A percentile compares a stretch with the other conserved stretches of the same genome.
Conservation (phyloP, 2,113 vertebrate genomes). For the Phodopus roborovskii region DNA sequence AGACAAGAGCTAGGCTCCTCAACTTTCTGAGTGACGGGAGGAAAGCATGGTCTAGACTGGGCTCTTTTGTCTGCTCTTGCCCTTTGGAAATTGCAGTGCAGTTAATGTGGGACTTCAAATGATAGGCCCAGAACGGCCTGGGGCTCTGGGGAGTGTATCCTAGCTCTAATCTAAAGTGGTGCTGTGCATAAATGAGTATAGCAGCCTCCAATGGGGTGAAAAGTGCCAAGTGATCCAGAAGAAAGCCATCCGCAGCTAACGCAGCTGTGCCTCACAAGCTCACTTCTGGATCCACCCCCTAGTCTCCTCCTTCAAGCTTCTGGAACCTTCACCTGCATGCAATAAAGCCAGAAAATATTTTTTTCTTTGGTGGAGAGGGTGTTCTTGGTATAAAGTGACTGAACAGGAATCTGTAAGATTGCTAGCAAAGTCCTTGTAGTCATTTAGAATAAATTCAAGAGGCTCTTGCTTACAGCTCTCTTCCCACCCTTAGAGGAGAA, state of each 20-base stretch:
- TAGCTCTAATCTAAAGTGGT: neutral
- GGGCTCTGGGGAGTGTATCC: neutral
- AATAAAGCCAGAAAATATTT: constrained; percentile 34
- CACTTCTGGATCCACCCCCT: neutral
- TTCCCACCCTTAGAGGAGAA: neutral
- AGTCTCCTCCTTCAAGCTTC: constrained; percentile 13
- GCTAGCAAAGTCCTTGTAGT: neutral
- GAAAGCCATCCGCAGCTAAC: neutral
- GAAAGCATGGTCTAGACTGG: neutral
- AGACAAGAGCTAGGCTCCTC: neutral
- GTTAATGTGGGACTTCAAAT: neutral
- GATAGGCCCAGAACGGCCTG: neutral
- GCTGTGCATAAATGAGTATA: neutral
- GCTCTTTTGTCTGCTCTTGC: neutral
- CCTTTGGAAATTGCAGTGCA: neutral
- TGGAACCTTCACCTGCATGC: constrained; percentile 25
- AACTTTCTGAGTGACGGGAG: neutral
- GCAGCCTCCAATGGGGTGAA: neutral
- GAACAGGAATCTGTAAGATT: constrained; percentile 21
- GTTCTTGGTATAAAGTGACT: constrained; percentile 10
- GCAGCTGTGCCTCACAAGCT: neutral
- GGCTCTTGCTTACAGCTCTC: neutral
- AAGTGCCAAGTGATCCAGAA: neutral
- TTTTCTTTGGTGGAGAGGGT: neutral
- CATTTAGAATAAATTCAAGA: constrained; percentile 41